Percentiles rank a stretch among this genome's conserved stretches.
These are phyloP conservation scores for Alloplasta piceator DNA, from an alignment of 2,888 invertebrate genomes.

Conservation along the genomic window DNA sequence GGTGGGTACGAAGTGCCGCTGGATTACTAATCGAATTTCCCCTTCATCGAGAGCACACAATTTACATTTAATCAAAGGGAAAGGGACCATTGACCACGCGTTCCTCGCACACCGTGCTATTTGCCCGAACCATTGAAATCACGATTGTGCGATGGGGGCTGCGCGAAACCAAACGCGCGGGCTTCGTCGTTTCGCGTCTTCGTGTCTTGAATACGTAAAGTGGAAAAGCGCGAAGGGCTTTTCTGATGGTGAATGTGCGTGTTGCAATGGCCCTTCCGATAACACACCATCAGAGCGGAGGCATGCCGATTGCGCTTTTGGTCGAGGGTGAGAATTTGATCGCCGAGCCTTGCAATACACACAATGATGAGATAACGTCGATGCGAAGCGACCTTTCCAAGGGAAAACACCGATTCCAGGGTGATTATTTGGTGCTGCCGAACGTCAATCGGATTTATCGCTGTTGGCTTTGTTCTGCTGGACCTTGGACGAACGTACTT, in stretches of 20 bases:
- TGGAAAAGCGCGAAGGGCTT: constrained; percentile 62
- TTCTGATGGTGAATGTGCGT: constrained; percentile 8
- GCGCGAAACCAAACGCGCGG: constrained; percentile 51
- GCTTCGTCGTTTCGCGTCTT: constrained; percentile 59
- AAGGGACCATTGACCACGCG: constrained; percentile 80
- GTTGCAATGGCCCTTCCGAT: constrained; percentile 35
- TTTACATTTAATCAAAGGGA: constrained; percentile 83
- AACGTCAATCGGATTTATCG: no score
- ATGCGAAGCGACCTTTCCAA: no score
- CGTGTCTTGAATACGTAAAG: constrained; percentile 80
- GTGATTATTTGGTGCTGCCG: no score
- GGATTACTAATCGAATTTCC: constrained; percentile 81
- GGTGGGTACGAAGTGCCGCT: constrained; percentile 72
- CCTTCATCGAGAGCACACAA: constrained; percentile 73
- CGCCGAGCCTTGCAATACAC: constrained; percentile 42
- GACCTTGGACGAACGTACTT: no score
- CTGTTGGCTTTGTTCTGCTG: no score
- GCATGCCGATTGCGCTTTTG: constrained; percentile 25
- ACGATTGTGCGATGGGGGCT: constrained; percentile 53
- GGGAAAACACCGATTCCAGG: no score
- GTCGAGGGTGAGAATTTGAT: constrained; percentile 50
- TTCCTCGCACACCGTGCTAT: constrained; percentile 75
- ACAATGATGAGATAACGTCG: no score
- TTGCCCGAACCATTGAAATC: constrained; percentile 82
- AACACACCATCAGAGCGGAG: not conserved